phyloP scores from a whole-genome alignment of 1,140 invertebrate species.

The Macrobrachium rosenbergii region DNA sequence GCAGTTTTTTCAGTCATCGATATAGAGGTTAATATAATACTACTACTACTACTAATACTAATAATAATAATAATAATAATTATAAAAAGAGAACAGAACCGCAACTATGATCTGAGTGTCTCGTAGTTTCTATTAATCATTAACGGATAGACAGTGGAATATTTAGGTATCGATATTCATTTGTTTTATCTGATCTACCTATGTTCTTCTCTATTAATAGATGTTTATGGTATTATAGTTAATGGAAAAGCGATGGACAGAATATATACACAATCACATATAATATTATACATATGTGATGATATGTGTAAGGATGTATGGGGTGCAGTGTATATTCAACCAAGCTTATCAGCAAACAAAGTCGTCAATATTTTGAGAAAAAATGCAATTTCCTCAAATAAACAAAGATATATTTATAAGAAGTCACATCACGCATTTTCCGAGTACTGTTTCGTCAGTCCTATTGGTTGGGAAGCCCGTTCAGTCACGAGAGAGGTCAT shows the following conservation, averaged over 20 bases:
- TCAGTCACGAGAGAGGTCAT: conserved; percentile 10
- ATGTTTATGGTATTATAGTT: not conserved
- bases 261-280: no score
- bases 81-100: not conserved
- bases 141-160: conserved; percentile 29
- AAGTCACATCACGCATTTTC: conserved; percentile 33
- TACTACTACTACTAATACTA: no score
- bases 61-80: no score
- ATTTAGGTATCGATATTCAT: conserved; percentile 2
- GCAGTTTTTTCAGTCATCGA: no score
- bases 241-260: not conserved
- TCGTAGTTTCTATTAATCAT: conserved; percentile 24
- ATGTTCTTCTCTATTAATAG: not conserved
- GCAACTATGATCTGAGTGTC: conserved; percentile 12
- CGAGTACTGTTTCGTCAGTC: conserved; percentile 12
- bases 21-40: not conserved
- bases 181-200: not conserved
- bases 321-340: not conserved
- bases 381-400: not conserved
- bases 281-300: not conserved
- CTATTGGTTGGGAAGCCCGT: not conserved
- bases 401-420: not conserved
- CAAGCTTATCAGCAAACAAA: not conserved
- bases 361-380: not conserved
- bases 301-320: not conserved